Evolutionary conservation across 2,888 invertebrate genomes (phyloP).

Genomic region (Hymenopus coronatus): DNA sequence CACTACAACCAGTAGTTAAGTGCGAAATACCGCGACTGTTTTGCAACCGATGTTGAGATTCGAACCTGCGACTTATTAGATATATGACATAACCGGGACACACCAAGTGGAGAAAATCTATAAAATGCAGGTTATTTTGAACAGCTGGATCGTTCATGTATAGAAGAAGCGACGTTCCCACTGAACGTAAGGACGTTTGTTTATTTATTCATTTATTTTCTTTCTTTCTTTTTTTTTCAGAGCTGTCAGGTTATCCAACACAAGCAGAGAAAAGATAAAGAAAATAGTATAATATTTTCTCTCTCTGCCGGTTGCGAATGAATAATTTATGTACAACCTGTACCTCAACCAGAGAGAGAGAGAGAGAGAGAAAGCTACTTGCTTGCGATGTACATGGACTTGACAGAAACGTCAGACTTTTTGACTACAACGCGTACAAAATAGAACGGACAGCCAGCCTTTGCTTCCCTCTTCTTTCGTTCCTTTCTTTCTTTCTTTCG

Average conservation of each 20-base stretch:
- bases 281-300: not conserved
- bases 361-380: not conserved
- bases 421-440: constrained; percentile 19
- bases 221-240: not conserved
- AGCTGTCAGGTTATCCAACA: not conserved
- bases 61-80: not conserved
- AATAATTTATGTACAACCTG: constrained; percentile 19
- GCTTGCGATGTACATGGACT: constrained; percentile 13
- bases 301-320: not conserved
- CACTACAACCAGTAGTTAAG: too few relatives aligned
- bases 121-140: not conserved
- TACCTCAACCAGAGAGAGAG: not conserved
- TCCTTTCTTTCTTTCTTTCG: not conserved
- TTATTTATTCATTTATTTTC: not conserved
- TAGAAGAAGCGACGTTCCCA: not conserved
- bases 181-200: not conserved
- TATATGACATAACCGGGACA: not conserved
- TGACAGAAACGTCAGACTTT: constrained; percentile 18
- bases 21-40: too few relatives aligned
- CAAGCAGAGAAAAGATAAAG: not conserved
- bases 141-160: not conserved
- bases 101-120: not conserved
- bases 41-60: not conserved
- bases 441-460: constrained; percentile 15
- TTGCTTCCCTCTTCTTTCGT: not conserved